Evolutionary conservation across 2,888 invertebrate genomes (phyloP).

Genomic region (Pelosia muscerda): DNA sequence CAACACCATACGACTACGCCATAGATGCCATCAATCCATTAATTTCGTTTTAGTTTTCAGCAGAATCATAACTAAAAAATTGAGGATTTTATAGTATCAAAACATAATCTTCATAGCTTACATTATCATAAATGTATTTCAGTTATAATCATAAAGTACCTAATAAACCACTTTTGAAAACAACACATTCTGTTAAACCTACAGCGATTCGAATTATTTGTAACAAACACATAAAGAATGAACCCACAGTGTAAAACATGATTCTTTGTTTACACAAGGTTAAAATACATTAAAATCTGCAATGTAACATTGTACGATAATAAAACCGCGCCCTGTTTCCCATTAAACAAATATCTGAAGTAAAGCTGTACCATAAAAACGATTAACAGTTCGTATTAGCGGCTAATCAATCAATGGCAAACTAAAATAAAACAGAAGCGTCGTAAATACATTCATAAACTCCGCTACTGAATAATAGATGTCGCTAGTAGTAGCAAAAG

Average conservation of each 20-base stretch:
- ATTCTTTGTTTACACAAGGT: slow-evolving; percentile 23
- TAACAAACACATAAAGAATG: slow-evolving; percentile 11
- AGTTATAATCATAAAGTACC: neutral
- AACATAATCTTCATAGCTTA: neutral
- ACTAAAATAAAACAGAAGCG: slow-evolving; percentile 48
- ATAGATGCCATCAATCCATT: neutral
- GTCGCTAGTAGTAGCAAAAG: slow-evolving; percentile 49
- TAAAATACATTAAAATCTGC: slow-evolving; percentile 24
- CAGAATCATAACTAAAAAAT: neutral
- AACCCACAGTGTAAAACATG: slow-evolving; percentile 14
- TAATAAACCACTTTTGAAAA: neutral
- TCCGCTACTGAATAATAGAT: slow-evolving; percentile 56
- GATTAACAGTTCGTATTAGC: slow-evolving; percentile 42
- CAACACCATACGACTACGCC: too few relatives aligned
- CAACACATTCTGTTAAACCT: slow-evolving; percentile 8
- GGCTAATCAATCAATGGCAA: slow-evolving; percentile 47
- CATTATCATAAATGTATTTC: neutral
- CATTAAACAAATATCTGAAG: slow-evolving; percentile 27
- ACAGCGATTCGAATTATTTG: slow-evolving; percentile 12
- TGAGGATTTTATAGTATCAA: neutral
- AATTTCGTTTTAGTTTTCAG: neutral
- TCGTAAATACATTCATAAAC: slow-evolving; percentile 46
- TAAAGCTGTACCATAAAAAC: slow-evolving; percentile 37
- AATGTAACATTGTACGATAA: slow-evolving; percentile 22
- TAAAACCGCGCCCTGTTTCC: slow-evolving; percentile 17